Base-by-base conservation (phyloP, 2,113 vertebrate genomes). In the Antidorcas marsupialis region DNA sequence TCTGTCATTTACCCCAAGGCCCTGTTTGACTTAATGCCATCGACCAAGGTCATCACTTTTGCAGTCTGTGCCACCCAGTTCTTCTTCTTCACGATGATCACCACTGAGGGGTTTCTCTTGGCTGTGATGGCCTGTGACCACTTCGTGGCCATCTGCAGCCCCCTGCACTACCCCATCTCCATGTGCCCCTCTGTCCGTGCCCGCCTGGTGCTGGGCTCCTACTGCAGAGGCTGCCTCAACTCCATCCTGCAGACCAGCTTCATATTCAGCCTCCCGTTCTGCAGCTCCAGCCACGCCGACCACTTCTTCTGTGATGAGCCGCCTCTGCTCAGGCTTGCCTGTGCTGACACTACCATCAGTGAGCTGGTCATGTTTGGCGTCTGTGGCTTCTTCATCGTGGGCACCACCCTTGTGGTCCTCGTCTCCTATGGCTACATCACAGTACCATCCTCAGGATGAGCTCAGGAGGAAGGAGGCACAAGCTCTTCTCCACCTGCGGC, bases 81-180 rank as follows among this genome's bases (percentile, higher is more conserved):
- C 6, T 30, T 60, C 27, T 60, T 60, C 27, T 60, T 27, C 27
- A 13, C 2, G 0, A 13, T 30, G 59, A 3, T 28, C 59, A 60
- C 27, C 59, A 60, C 59, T 30, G 59, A 60, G 5, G 12, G 0
- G 0, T 60, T 60, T 12, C 59, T 60, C 59, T 0, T 60, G 59
- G 27, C 27, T 0, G 2, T 30, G 27, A 60, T 60, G 98, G 96
- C 98, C n/a, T 98, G 96, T 55, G 98, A 98, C 82, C 82, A 83
- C 7, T 98, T 98, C 13, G 1, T 97, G 94, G 97, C 97, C 62
- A 96, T 98, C 89, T 98, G 97, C 47, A 87, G 88, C 9, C 95
- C 98, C 21, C 45, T 98, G 76, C 27, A 0, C 4, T 98, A 98
- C 15, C 74, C 82, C 1, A 50, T 89, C 36, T 76, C 97, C 71